These are phyloP conservation scores for Drosophila saltans DNA, from an alignment of 1,140 invertebrate species.

Conservation along the genomic window DNA sequence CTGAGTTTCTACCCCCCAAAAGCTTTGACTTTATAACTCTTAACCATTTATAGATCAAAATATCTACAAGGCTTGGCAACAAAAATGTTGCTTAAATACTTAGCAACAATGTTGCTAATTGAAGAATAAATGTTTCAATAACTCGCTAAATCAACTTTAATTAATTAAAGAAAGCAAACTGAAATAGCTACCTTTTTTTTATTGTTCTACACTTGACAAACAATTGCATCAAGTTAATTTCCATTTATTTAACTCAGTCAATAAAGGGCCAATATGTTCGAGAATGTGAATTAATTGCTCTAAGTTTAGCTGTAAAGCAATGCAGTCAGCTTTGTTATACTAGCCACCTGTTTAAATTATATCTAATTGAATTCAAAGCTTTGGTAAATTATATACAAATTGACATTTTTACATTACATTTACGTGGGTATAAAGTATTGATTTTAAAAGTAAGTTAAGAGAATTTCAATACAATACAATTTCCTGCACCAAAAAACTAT, in stretches of 20 bases:
- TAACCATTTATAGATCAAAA: background rate
- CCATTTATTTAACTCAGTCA: constrained; percentile 62
- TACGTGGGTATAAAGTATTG: too few relatives aligned
- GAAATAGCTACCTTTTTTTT: constrained; percentile 42
- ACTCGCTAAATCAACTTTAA: constrained; percentile 47
- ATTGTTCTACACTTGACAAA: constrained; percentile 32
- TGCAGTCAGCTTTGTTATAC: too few relatives aligned
- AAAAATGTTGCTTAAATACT: constrained; percentile 24
- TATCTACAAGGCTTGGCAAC: background rate
- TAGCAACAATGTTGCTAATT: constrained; percentile 43
- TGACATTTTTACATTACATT: too few relatives aligned
- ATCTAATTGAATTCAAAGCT: too few relatives aligned
- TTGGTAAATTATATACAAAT: too few relatives aligned
- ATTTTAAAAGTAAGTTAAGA: too few relatives aligned
- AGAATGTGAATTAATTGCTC: constrained; percentile 15
- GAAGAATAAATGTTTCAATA: constrained; percentile 13
- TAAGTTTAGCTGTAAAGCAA: too few relatives aligned
- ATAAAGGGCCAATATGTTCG: background rate
- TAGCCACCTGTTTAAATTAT: too few relatives aligned
- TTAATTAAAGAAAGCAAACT: constrained; percentile 19
- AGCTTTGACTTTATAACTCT: background rate
- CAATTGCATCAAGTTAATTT: constrained; percentile 12
- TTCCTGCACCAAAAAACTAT: too few relatives aligned
- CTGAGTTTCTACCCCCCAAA: background rate
- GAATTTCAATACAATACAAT: too few relatives aligned